Base-by-base conservation (phyloP, 1,140 invertebrate species). In the Nixonia krombeini region DNA sequence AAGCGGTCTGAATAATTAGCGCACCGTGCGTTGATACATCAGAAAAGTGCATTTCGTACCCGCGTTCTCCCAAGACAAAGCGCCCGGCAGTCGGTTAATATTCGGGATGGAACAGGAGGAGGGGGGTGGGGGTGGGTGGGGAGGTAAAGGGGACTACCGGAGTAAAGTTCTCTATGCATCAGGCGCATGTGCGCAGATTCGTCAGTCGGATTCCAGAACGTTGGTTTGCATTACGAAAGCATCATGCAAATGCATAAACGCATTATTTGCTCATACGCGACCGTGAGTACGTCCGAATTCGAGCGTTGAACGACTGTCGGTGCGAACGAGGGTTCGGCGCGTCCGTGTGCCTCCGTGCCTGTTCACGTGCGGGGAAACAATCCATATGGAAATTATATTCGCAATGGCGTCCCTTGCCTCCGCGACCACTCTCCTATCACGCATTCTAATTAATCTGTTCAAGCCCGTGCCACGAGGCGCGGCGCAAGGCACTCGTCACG, bases 211-310 rank as follows among this genome's bases (percentile, higher is more conserved):
- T 50, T 58, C 41, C 49, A 45, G 37, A 23, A 25, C 37, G 9
- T n/a, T 46, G 58, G 38, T 50, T 70, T 49, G 61, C 57, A 45
- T 67, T 78, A 63, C 55, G 45, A 65, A 71, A 67, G 63, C 70
- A 71, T 73, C 63, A 65, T 64, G 69, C 68, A 73, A 76, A 79
- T 73, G 74, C 74, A 73, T 78, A 76, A 78, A 78, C 70, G 68
- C 76, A 75, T 79, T 75, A 78, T 74, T 78, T 75, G 72, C 59
- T 71, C 69, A 51, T 72, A 67, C 56, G 55, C 37, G 15, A 28
- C 23, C 13, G 57, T n/a, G 71, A 64, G 45, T 71, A 55, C 55
- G 21, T 55, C 62, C 46, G 47, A 71, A 66, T 71, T 62, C 57
- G 25, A 37, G 23, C 49, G 51, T 38, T n/a, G 41, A 47, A 5